Base-by-base conservation (phyloP, 2,888 invertebrate genomes). In the Macrosiphum euphorbiae region DNA sequence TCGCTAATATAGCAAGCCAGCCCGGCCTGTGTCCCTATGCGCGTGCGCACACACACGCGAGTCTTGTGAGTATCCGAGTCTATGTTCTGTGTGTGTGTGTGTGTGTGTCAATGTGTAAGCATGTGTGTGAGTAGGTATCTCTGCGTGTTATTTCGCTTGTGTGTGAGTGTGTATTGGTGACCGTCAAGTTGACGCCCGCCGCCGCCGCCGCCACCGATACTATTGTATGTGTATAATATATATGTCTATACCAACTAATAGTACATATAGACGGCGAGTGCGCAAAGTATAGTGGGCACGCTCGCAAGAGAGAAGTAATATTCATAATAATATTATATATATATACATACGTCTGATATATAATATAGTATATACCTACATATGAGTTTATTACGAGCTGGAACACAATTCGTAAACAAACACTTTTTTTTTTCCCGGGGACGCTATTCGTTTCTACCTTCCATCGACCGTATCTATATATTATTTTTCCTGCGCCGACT, bases 101-200 rank as follows among this genome's bases (percentile, higher is more conserved):
- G 67, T 67, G 52, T n/a, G 11, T n/a, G 61, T 11, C 8, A 11
- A 61, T 11, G 61, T 67, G n/a, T n/a, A 16, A n/a, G 67, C 10
- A 61, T n/a, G 61, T 61, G 67, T 67, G n/a, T 52, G 52, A 11
- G 16, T 52, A 52, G 13, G 52, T 52, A 20, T 52, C 16, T 67
- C 4, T 67, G 67, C n/a, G 67, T n/a, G 13, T 67, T 61, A 61
- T 67, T n/a, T n/a, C 20, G n/a, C 67, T 13, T n/a, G 67, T 78
- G 78, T 35, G 35, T 78, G 35, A 35, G 78, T 41, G 78, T 78
- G 20, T 35, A 78, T 78, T 78, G 90, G 90, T 78, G 78, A 90
- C 90, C 92, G 86, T 92, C 67, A 52, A 88, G 67, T 41, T n/a
- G 88, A 88, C 88, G 88, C 88, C 61, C 67, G 24, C 91, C 90